Percentiles rank a stretch among this genome's conserved stretches.
Conservation (phyloP, 2,113 vertebrate genomes). For the Urocitellus parryii region DNA sequence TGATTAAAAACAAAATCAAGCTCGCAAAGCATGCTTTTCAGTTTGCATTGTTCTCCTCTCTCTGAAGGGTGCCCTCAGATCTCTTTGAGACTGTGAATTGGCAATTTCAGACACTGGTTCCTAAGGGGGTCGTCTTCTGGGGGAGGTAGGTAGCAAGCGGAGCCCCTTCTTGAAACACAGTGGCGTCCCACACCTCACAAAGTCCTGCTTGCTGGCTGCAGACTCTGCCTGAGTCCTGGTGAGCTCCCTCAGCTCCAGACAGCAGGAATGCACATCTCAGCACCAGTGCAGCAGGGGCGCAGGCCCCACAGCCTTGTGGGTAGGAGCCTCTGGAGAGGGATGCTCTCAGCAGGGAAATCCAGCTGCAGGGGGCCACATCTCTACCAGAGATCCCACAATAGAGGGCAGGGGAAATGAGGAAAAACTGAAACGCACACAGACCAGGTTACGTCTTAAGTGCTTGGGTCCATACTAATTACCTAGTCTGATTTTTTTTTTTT, state of each 20-base stretch:
- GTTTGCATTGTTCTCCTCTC: not conserved
- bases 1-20: not conserved
- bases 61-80: not conserved
- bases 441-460: not conserved
- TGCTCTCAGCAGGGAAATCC: too few relatives aligned
- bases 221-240: not conserved
- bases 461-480: not conserved
- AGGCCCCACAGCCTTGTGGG: rapidly evolving
- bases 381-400: rapidly evolving
- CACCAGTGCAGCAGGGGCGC: rapidly evolving
- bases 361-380: not conserved
- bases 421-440: not conserved
- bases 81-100: not conserved
- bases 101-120: rapidly evolving
- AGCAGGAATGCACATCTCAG: rapidly evolving
- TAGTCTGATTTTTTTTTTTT: not conserved
- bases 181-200: rapidly evolving
- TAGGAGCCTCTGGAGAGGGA: rapidly evolving
- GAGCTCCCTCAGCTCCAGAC: not conserved
- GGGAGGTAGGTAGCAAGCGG: rapidly evolving
- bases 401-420: too few relatives aligned
- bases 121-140: rapidly evolving
- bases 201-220: not conserved
- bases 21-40: rapidly evolving
- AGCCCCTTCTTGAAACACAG: not conserved